Base-by-base conservation (phyloP, 2,888 invertebrate genomes). In the Druceiella hillmani region DNA sequence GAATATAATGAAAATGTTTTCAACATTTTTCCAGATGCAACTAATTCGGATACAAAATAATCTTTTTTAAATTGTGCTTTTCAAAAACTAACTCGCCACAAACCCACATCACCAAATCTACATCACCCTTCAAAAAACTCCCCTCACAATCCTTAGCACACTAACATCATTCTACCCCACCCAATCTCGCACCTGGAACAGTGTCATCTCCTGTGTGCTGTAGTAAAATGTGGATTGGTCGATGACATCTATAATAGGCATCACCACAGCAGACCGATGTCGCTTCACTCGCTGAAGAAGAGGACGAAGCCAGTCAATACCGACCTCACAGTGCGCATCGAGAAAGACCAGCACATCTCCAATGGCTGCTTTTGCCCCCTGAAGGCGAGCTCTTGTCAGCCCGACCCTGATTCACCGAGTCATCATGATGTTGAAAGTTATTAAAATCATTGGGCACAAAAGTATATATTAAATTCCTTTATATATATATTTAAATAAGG, bases 211-310 rank as follows among this genome's bases (percentile, higher is more conserved):
- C 62, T 60, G 68, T n/a, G 76, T 75, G 50, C 78, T 79, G 63
- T 89, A 90, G 55, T 78, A 80, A 61, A 93, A 76, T 32, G 77
- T 83, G 48, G 78, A 75, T 44, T 87, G 84, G 59, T 88, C 87
- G 51, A 98, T 92, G 38, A 89, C 86, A 67, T 98, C 98, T 48
- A 98, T 98, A 51, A 94, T 89, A 29, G 98, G 98, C 52, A 93
- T 89, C 36, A 93, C 71, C 5, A 95, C 88, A 6, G 88, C 82
- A 16, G 78, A 81, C 0, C 77, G 68, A 17, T 87, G 79, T 48
- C 89, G 81, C 62, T 86, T 83, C 55, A 97, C 86, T 36, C 94
- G 74, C 46, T 87, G 79, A 48, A 97, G 69, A 35, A 97, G 64
- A 0, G 98, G 98, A 56, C 95, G 87, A 44, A 94, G 74, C 91